Conservation (phyloP, 2,797 vertebrate genomes). For the Naso thynnoides region DNA sequence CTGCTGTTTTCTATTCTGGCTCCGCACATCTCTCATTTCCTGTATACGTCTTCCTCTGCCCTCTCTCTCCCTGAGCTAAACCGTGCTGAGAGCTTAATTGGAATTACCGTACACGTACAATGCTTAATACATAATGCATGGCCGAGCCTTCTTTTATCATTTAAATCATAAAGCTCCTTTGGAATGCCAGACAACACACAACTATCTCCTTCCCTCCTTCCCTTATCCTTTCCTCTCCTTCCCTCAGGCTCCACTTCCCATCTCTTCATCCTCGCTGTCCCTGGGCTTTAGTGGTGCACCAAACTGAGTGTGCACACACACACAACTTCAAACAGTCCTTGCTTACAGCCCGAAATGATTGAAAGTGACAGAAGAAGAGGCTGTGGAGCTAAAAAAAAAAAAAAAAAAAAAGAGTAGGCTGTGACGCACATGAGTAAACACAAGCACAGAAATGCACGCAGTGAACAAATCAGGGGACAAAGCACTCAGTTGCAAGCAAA, state of each 20-base stretch:
- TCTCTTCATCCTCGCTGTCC: conserved; percentile 61
- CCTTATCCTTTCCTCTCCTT: conserved; percentile 44
- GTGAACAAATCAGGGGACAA: conserved; percentile 50
- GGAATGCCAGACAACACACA: conserved; percentile 73
- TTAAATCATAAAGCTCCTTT: conserved; percentile 82
- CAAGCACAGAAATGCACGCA: conserved; percentile 27
- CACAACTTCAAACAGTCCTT: conserved; percentile 46
- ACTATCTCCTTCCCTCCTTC: conserved; percentile 46
- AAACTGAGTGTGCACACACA: conserved; percentile 20
- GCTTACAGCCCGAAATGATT: conserved; percentile 62
- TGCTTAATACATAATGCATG: conserved; percentile 84
- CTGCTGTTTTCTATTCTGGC: conserved; percentile 49
- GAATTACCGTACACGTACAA: conserved; percentile 79
- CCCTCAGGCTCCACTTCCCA: conserved; percentile 52
- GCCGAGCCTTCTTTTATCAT: conserved; percentile 80
- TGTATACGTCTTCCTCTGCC: conserved; percentile 36
- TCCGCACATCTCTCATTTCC: conserved; percentile 54
- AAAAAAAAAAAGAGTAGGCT: conserved; percentile 59
- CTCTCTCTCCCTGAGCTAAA: conserved; percentile 50
- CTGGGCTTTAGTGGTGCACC: conserved; percentile 49
- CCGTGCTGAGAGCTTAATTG: conserved; percentile 76
- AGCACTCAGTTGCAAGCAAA: conserved; percentile 45
- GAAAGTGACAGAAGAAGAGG: conserved; percentile 70
- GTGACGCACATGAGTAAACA: conserved; percentile 63
- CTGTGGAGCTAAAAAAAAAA: conserved; percentile 53